These are phyloP conservation scores for Syngnathus typhle DNA, from an alignment of 2,113 vertebrate genomes.

Conservation along the genomic window DNA sequence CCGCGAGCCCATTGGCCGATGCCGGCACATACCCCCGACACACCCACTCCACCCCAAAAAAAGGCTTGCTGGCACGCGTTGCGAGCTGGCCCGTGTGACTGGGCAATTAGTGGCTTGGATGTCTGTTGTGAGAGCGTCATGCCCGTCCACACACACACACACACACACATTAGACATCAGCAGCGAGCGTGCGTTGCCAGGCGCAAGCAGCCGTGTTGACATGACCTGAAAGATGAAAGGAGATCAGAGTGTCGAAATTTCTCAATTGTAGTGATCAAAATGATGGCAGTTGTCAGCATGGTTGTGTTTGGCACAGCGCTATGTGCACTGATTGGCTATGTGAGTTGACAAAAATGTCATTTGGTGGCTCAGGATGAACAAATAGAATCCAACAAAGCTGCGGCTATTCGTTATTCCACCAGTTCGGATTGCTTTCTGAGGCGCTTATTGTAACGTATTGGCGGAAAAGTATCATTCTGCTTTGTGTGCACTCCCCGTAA, in stretches of 20 bases:
- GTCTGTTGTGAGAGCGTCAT: conserved; percentile 19
- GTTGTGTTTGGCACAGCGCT: neutral
- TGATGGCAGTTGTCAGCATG: neutral
- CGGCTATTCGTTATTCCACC: no score
- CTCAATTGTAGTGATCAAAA: neutral
- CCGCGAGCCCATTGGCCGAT: conserved; percentile 38
- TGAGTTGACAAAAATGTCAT: no score
- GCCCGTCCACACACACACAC: neutral
- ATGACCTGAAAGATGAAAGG: neutral
- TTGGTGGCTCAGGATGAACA: neutral
- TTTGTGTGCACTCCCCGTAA: neutral
- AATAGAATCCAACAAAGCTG: neutral
- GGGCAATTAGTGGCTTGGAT: conserved; percentile 47
- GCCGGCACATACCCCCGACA: conserved; percentile 51
- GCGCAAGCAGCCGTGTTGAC: neutral
- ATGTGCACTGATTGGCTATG: neutral
- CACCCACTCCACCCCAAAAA: conserved; percentile 27
- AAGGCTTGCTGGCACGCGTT: conserved; percentile 30
- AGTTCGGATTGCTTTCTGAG: no score
- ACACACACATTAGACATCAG: conserved; percentile 7
- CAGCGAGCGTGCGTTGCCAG: neutral
- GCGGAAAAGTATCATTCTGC: no score
- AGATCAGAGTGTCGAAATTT: neutral
- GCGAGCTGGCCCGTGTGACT: conserved; percentile 24
- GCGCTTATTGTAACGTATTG: no score